These are phyloP conservation scores for Leucosticte australis DNA, from an alignment of 2,113 vertebrate species.

Conservation along the genomic window DNA sequence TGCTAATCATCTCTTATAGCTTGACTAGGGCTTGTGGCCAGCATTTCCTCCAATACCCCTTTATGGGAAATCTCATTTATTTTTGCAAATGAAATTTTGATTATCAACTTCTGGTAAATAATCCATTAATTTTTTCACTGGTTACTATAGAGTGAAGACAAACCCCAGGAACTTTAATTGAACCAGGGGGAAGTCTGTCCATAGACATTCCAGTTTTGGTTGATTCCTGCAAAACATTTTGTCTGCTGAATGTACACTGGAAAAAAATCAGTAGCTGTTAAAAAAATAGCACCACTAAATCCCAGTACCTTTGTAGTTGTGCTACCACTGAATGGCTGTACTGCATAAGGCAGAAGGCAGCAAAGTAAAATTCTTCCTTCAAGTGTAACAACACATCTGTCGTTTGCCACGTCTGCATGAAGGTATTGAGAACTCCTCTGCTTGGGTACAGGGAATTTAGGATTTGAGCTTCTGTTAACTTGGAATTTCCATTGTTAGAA, in stretches of 20 bases:
- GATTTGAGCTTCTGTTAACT: background rate
- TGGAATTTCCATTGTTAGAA: background rate
- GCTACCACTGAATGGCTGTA: background rate
- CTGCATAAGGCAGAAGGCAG: background rate
- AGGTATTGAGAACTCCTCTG: background rate
- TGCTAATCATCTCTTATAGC: background rate
- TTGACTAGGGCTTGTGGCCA: background rate
- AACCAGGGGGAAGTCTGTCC: background rate
- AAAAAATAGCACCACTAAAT: background rate
- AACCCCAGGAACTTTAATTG: background rate
- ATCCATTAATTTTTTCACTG: background rate
- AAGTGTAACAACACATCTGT: background rate
- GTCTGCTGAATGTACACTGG: background rate
- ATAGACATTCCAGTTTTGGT: background rate
- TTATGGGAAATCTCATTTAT: background rate
- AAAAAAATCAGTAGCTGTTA: background rate
- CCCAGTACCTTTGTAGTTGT: background rate
- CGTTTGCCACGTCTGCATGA: background rate
- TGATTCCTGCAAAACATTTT: background rate
- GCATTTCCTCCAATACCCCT: background rate
- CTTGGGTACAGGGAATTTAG: background rate
- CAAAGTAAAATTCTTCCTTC: slow-evolving; percentile 1
- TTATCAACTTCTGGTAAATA: background rate
- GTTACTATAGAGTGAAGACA: background rate
- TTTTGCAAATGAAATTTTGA: background rate